A percentile compares a stretch with the other conserved stretches of the same genome.
These are phyloP conservation scores for Agrotis exclamationis DNA, from an alignment of 2,888 invertebrate genomes.

Conservation along the genomic window DNA sequence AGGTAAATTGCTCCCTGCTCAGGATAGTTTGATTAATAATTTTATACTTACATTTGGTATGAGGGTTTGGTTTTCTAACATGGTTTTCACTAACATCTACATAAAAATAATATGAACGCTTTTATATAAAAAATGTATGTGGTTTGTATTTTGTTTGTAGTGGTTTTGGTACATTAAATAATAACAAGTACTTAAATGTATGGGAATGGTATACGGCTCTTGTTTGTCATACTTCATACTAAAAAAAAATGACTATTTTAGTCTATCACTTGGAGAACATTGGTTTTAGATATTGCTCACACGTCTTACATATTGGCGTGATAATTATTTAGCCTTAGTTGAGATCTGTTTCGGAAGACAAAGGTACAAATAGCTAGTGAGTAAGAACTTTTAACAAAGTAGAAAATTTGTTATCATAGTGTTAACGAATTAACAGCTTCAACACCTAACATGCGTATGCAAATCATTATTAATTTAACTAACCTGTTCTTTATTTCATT, in stretches of 20 bases:
- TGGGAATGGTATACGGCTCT: constrained; percentile 77
- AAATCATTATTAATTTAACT: constrained; percentile 68
- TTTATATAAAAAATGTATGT: constrained; percentile 73
- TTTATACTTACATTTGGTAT: constrained; percentile 86
- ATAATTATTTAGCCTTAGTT: constrained; percentile 65
- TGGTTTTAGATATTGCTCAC: constrained; percentile 79
- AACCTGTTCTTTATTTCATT: constrained; percentile 65
- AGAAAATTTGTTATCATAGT: constrained; percentile 45
- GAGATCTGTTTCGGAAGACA: constrained; percentile 58
- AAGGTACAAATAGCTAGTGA: constrained; percentile 51
- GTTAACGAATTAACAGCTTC: constrained; percentile 69
- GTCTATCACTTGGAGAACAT: constrained; percentile 32
- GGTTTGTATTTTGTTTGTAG: constrained; percentile 70
- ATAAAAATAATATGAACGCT: constrained; percentile 72
- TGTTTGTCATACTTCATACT: constrained; percentile 59
- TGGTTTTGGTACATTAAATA: constrained; percentile 77
- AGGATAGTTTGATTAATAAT: constrained; percentile 87
- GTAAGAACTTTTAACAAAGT: constrained; percentile 58
- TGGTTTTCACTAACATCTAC: constrained; percentile 80
- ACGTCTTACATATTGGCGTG: constrained; percentile 90
- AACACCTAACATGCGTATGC: constrained; percentile 70
- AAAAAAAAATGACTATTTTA: constrained; percentile 48
- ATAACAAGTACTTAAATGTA: constrained; percentile 67
- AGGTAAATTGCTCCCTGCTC: constrained; percentile 88
- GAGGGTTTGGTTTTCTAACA: constrained; percentile 86